Percentiles rank a stretch among this genome's conserved stretches.
These are phyloP conservation scores for Hydroisotoma schaefferi DNA, from an alignment of 2,888 invertebrate genomes.

Conservation along the genomic window DNA sequence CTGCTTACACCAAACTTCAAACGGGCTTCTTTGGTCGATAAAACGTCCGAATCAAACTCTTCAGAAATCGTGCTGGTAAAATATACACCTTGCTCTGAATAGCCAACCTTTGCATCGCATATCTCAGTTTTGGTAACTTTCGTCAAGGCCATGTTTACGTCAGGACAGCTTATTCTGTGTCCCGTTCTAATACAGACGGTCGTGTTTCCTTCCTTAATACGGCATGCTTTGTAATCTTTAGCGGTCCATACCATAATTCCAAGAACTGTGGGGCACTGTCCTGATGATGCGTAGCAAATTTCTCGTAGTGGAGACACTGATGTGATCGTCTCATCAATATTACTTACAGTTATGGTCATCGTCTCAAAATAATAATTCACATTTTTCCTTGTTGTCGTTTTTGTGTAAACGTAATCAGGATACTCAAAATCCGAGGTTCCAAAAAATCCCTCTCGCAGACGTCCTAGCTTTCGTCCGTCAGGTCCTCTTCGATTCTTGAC, in stretches of 20 bases:
- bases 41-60: neutral
- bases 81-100: neutral
- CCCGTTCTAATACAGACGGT: conserved; percentile 12
- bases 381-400: neutral
- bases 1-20: neutral
- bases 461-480: neutral
- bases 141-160: conserved; percentile 8
- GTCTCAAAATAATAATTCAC: conserved; percentile 6
- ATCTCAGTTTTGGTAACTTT: neutral
- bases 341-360: neutral
- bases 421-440: neutral
- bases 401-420: neutral
- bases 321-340: neutral
- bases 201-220: conserved; percentile 5
- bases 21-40: neutral
- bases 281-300: neutral
- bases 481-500: neutral
- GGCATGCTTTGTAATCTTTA: neutral
- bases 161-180: conserved; percentile 1
- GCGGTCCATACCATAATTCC: conserved; percentile 5
- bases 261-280: neutral
- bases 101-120: neutral
- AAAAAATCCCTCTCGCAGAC: conserved; percentile 4
- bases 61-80: neutral
- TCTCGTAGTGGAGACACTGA: neutral